These are phyloP conservation scores for Morpho helenor DNA, from an alignment of 2,888 invertebrate genomes.

Conservation along the genomic window DNA sequence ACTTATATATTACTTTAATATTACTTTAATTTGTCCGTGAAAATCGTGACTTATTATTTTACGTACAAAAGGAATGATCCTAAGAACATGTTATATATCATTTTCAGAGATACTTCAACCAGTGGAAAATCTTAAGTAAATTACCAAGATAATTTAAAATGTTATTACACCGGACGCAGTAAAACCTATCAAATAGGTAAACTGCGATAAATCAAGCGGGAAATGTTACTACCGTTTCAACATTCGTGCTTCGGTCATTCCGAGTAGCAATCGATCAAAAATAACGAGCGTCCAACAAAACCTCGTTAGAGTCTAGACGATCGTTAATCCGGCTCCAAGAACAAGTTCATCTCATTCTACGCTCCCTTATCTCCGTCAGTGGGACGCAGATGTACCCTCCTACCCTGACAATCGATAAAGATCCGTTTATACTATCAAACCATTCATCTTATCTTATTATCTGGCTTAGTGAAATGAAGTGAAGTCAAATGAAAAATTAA, in stretches of 20 bases:
- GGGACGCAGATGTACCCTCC: slow-evolving; percentile 52
- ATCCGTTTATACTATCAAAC: too few relatives aligned
- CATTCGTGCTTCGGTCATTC: slow-evolving; percentile 15
- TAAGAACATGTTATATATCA: too few relatives aligned
- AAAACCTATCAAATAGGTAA: not conserved
- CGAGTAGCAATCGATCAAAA: slow-evolving; percentile 39
- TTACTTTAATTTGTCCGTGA: too few relatives aligned
- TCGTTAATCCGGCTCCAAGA: slow-evolving; percentile 53
- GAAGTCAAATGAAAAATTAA: too few relatives aligned
- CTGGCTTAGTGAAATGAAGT: not conserved
- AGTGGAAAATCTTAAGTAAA: too few relatives aligned
- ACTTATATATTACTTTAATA: too few relatives aligned
- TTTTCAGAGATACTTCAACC: too few relatives aligned
- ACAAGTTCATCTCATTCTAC: slow-evolving; percentile 51
- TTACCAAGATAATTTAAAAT: too few relatives aligned
- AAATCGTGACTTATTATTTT: too few relatives aligned
- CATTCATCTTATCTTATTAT: too few relatives aligned
- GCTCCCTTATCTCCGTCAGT: slow-evolving; percentile 54
- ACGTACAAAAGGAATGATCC: too few relatives aligned
- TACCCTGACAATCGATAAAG: slow-evolving; percentile 3
- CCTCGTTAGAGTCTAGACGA: slow-evolving; percentile 60
- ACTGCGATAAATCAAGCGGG: not conserved
- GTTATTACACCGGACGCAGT: too few relatives aligned
- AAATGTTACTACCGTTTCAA: not conserved
- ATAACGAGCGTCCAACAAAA: slow-evolving; percentile 40